Base-by-base conservation (phyloP, 2,888 invertebrate species). In the Acheta domesticus region DNA sequence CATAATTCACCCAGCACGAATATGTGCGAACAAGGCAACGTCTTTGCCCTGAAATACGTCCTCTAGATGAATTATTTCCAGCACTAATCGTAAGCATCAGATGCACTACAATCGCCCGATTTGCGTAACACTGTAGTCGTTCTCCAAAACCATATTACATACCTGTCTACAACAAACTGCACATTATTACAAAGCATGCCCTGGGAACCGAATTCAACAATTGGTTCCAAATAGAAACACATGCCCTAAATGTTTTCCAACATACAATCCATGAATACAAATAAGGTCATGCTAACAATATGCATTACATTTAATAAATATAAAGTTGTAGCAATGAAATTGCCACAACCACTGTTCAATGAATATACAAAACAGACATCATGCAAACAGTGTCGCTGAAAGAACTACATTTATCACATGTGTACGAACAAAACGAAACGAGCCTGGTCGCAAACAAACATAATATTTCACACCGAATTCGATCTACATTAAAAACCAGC, bases 201-300 rank as follows among this genome's bases (percentile, higher is more conserved):
- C 36, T 36, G 36, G 36, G 36, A 36, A 36, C 36, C 36, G 36
- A 36, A 36, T 36, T 36, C 36, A 36, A 36, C 36, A 36, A 36
- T 36, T 36, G 36, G 36, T 36, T 36, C 36, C 36, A 62, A 62
- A 62, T 62, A 19, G n/a, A n/a, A 8, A 62, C n/a, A n/a, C 62
- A 62, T 62, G n/a, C n/a, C n/a, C 62, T 62, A 62, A 62, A 62
- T 62, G 62, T 62, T 62, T 62, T 62, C n/a, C n/a, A n/a, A n/a
- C 62, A 62, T 19, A 62, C 62, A 62, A 62, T 62, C 16, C 62
- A 62, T n/a, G 62, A 62, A 62, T 62, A n/a, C n/a, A 62, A 62
- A n/a, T 62, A 62, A 19, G 62, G 14, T 19, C 16, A 62, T 62
- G 14, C 16, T n/a, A 62, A n/a, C n/a, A 62, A 19, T n/a, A 19